phyloP scores from a whole-genome alignment of 2,888 invertebrate genomes.

The Meteorus colon region DNA sequence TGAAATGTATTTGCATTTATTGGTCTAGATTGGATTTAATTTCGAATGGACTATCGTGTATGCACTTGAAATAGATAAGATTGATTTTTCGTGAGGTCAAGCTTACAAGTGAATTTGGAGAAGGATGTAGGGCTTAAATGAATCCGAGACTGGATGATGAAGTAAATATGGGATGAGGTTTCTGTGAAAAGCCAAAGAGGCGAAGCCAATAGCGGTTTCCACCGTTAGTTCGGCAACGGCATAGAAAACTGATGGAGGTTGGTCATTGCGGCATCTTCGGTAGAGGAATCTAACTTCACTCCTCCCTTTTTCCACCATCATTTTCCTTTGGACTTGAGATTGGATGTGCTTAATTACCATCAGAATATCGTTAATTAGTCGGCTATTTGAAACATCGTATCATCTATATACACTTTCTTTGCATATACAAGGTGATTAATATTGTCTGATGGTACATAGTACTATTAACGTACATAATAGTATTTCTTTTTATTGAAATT shows the following conservation, averaged over 20 bases:
- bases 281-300: constrained; percentile 59
- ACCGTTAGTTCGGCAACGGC: constrained; percentile 54
- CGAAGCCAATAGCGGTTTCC: constrained; percentile 64
- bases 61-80: neutral
- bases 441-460: no score
- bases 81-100: constrained; percentile 33
- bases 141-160: constrained; percentile 38
- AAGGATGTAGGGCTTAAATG: constrained; percentile 33
- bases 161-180: constrained; percentile 50
- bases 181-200: constrained; percentile 56
- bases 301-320: constrained; percentile 29
- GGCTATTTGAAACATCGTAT: constrained; percentile 47
- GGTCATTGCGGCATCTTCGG: constrained; percentile 47
- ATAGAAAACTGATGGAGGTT: constrained; percentile 62
- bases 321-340: constrained; percentile 53
- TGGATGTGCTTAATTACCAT: constrained; percentile 71
- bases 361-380: constrained; percentile 72
- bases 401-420: neutral
- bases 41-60: neutral
- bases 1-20: neutral
- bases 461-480: no score
- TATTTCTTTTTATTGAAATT: no score
- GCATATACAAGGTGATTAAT: no score
- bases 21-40: neutral
- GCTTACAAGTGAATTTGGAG: constrained; percentile 14